phyloP scores from a whole-genome alignment of 2,113 vertebrate genomes.

The Plectropomus leopardus region DNA sequence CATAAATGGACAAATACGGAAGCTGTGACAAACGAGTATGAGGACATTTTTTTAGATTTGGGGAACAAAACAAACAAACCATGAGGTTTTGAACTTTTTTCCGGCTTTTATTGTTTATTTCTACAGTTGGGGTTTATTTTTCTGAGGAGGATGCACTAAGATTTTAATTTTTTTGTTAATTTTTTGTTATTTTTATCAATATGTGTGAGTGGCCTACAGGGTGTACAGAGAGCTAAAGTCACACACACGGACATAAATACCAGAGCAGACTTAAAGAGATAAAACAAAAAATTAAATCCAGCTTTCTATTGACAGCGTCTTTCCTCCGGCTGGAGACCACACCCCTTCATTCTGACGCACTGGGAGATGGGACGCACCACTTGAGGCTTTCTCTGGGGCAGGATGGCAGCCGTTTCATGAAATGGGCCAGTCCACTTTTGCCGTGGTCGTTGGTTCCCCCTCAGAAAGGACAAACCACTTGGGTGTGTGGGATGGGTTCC shows the following conservation, averaged over 20 bases:
- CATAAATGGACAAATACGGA: slow-evolving; percentile 69
- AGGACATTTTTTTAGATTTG: slow-evolving; percentile 90
- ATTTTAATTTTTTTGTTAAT: slow-evolving; percentile 93
- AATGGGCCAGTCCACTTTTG: slow-evolving; percentile 47
- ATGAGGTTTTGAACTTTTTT: slow-evolving; percentile 87
- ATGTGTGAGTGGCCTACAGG: slow-evolving; percentile 91
- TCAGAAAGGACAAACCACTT: slow-evolving; percentile 76
- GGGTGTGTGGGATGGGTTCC: slow-evolving; percentile 42
- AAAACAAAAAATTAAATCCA: slow-evolving; percentile 81
- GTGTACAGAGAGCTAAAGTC: slow-evolving; percentile 77
- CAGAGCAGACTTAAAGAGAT: slow-evolving; percentile 82
- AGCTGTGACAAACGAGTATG: slow-evolving; percentile 80
- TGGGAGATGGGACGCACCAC: slow-evolving; percentile 76
- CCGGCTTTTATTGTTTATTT: slow-evolving; percentile 94
- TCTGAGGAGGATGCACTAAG: slow-evolving; percentile 98
- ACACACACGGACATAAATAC: slow-evolving; percentile 61
- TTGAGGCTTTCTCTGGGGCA: slow-evolving; percentile 52
- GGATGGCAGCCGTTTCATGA: slow-evolving; percentile 38
- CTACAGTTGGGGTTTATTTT: slow-evolving; percentile 81
- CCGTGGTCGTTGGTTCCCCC: slow-evolving; percentile 65
- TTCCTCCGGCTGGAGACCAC: slow-evolving; percentile 84
- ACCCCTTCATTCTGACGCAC: slow-evolving; percentile 77
- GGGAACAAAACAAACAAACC: slow-evolving; percentile 88
- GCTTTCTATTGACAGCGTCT: slow-evolving; percentile 81
- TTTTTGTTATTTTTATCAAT: slow-evolving; percentile 85